Evolutionary conservation across 2,113 vertebrate genomes (phyloP), one percentile per base, ranked within the genome.

Genomic region (Emydocephalus ijimae): DNA sequence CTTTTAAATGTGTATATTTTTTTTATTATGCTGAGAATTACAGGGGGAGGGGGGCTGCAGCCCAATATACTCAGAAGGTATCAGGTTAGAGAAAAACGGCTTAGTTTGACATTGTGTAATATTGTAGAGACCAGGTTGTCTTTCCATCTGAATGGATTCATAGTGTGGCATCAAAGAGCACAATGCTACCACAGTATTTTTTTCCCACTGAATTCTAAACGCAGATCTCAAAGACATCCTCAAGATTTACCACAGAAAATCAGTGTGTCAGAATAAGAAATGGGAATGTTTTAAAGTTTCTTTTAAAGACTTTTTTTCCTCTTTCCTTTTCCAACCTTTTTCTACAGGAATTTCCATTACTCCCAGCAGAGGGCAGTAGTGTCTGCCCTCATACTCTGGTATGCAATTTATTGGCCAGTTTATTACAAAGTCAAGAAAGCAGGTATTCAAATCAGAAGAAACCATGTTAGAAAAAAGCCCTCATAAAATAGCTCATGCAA

Each of bases 401-500:
- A 3, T 18, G 6, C 54, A 52, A 14, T 43, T 52, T 34, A 7
- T 54, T 43, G 24, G 64, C 90, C 50, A 87, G 21, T 69, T 92
- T 43, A 89, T 55, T 89, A 57, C 54, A 69, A 81, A 34, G 50
- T 89, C 90, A 90, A 92, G 55, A 89, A 91, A 87, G 34, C 90
- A 87, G 56, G 56, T 56, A 64, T 69, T 87, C 57, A 56, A 87
- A 88, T 56, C 88, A 50, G 61, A 74, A 87, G 88, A 90, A 92
- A 93, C 69, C 21, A 50, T 74, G 86, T 50, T 74, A 90, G 21
- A 92, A 92, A 90, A 50, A 93, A 56, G 3, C 7, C 81, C 91
- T n/a, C 81, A 54, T 55, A 55, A 93, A 89, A 89, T 90, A 90
- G 39, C 57, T 92, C 26, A 26, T 59, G 86, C 90, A 89, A 86